Evolutionary conservation across 2,797 vertebrate genomes (phyloP).

Genomic region (Acanthornis magna): DNA sequence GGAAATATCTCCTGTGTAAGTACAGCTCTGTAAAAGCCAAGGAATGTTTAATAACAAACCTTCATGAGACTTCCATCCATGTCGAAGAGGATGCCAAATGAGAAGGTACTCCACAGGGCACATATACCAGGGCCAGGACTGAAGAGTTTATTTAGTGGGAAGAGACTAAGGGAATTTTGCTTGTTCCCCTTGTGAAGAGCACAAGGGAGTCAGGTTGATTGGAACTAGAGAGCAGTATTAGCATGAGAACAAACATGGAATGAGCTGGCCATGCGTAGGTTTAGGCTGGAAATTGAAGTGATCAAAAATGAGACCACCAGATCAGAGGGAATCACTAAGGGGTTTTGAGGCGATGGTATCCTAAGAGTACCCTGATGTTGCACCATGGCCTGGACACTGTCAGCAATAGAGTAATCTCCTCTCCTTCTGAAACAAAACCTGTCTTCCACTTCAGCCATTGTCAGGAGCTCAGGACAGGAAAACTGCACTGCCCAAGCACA

Average conservation of each 20-base stretch:
- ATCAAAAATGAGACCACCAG: neutral
- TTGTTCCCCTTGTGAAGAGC: neutral
- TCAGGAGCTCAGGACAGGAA: neutral
- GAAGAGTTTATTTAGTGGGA: neutral
- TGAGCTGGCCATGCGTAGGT: too few species aligned
- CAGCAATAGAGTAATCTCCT: neutral
- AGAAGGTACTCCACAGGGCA: neutral
- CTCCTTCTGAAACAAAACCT: neutral
- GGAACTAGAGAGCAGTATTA: neutral
- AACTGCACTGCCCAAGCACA: rapidly evolving
- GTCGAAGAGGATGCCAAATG: neutral
- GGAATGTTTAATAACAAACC: neutral
- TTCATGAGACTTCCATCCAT: neutral
- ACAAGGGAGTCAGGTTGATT: too few species aligned
- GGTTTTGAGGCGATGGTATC: neutral
- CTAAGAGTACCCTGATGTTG: neutral
- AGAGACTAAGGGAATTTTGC: neutral
- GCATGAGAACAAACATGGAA: neutral
- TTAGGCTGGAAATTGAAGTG: neutral
- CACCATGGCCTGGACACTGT: neutral
- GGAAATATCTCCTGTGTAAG: neutral
- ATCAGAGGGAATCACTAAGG: rapidly evolving
- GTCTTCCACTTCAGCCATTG: rapidly evolving
- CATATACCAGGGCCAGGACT: neutral
- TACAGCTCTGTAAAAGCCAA: neutral